Evolutionary conservation across 2,888 invertebrate species (phyloP), one percentile per base, ranked within the genome.

Genomic region (Dicyrtoma fusca): DNA sequence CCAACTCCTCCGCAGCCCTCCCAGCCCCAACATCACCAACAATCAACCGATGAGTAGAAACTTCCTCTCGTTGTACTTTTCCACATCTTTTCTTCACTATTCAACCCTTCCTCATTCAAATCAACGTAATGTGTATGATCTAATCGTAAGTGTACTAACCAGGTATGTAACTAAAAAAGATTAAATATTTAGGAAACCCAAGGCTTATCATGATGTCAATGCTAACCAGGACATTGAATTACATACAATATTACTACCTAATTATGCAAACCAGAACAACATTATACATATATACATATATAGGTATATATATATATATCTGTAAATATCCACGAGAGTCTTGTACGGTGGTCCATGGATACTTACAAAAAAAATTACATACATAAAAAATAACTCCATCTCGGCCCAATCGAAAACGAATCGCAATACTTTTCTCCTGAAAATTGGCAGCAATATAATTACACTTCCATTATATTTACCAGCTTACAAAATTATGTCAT

Each of bases 1-100:
- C 80, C 80, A 13, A 78, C 79, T 25, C 79, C 80, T 2, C 78
- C 80, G n/a, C 66, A 74, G 53, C 26, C 74, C 14, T 74, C 75
- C 26, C 53, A 34, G 34, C 34, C 62, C 10, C 70, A 72, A 25
- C 73, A 75, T 62, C 74, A 75, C 34, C 75, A 72, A 47, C 69
- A 66, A 65, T 74, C 71, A 23, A 72, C 68, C 19, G 77, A 77
- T 72, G 77, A 75, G 51, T 76, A 64, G 63, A 65, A n/a, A 47
- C 49, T 51, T 49, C 49, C 59, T 59, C 34, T 34, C 34, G 34
- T 34, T 34, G 21, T 57, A 57, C 57, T 34, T 34, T 61, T 61
- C 61, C 61, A 42, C 42, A 61, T 61, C 44, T 61, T 42, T 64
- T 64, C 26, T 34, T 34, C 34, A 34, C 34, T 34, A 34, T 34